Evolutionary conservation across 2,888 invertebrate genomes (phyloP).

Genomic region (Ctenicera cuprea): DNA sequence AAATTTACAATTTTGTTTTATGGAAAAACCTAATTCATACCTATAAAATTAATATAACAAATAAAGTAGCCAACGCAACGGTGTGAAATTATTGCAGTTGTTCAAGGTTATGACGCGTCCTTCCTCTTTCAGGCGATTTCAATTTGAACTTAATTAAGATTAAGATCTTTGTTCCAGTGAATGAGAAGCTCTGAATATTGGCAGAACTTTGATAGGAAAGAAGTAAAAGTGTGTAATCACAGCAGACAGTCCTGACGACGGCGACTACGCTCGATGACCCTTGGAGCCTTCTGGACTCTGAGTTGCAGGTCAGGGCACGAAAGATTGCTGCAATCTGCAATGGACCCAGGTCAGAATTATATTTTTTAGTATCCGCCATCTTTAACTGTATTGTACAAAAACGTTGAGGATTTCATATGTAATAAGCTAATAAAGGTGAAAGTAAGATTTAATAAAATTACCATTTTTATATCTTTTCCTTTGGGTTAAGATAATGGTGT

Average conservation of each 20-base stretch:
- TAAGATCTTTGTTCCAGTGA: neutral
- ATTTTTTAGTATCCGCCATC: slow-evolving; percentile 32
- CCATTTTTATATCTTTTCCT: neutral
- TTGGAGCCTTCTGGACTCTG: slow-evolving; percentile 56
- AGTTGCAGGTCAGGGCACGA: slow-evolving; percentile 53
- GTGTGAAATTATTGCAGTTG: no score
- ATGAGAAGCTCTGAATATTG: neutral
- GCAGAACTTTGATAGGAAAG: neutral
- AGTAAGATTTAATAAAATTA: neutral
- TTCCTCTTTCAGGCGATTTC: no score
- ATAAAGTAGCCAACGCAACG: no score
- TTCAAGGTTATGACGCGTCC: no score
- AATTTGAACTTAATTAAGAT: neutral
- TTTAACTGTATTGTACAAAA: slow-evolving; percentile 8
- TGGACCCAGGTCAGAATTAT: slow-evolving; percentile 50
- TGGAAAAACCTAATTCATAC: no score
- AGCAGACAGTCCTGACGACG: slow-evolving; percentile 41
- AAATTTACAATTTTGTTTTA: no score
- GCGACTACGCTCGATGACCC: slow-evolving; percentile 53
- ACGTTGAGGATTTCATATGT: neutral
- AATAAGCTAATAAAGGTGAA: no score
- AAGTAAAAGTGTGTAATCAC: slow-evolving; percentile 15
- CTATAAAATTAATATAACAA: no score
- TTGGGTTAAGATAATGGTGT: no score
- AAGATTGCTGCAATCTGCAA: slow-evolving; percentile 56